Evolutionary conservation across 2,888 invertebrate species (phyloP), one percentile per base, ranked within the genome.

Genomic region (Perdita meconis): DNA sequence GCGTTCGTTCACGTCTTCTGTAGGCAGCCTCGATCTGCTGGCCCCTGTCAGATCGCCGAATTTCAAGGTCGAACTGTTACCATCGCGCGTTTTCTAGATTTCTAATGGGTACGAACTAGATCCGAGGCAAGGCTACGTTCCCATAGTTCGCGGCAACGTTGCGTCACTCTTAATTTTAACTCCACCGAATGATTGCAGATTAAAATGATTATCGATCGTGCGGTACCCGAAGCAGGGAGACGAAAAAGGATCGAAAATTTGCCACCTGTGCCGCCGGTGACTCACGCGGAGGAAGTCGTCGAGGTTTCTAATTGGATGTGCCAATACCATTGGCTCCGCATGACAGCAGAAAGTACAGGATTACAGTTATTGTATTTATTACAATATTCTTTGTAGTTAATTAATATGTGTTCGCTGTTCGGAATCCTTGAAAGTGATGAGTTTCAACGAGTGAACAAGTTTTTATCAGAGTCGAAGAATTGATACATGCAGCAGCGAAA

Each of bases 251-350:
- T 65, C 26, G 66, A 67, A 78, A 86, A 64, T 83, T 74, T 50
- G 50, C 56, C 16, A 22, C 55, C 50, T 42, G 51, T 26, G 42
- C 24, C 10, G 8, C n/a, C 55, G 55, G 19, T 82, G 84, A 85
- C 74, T 84, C 82, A 82, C 63, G 47, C 36, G 40, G 69, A 72
- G 78, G 80, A 82, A 81, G 60, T 76, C 68, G 51, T 81, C 72
- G 63, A 69, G 68, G 67, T 70, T 66, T 75, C 56, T 78, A 80
- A 81, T 78, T 70, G 79, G 68, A 53, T 65, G 69, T 71, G 50
- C 77, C 55, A 70, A 51, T 40, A 22, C 16, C 70, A 16, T 69
- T 26, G 66, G 64, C 65, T 77, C 67, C 68, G 69, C 38, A 68
- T 40, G 26, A 34, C 12, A 57, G 63, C 55, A 36, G 40, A 24